These are phyloP conservation scores for Drosophila helvetica DNA, from an alignment of 2,888 invertebrate species.

Conservation along the genomic window DNA sequence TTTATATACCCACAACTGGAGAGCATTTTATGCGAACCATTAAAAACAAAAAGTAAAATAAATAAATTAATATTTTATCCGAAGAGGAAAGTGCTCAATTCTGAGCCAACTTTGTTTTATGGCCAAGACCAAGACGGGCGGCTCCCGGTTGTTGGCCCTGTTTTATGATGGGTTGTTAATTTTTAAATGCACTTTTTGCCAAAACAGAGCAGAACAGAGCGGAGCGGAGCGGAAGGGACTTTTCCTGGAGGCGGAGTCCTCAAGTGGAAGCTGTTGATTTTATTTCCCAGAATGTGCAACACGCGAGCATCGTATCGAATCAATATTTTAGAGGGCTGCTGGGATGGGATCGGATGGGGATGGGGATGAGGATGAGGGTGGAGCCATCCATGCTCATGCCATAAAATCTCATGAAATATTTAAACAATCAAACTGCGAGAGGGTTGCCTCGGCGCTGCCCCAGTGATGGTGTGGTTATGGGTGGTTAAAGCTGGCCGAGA, in stretches of 20 bases:
- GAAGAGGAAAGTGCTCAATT: slow-evolving; percentile 29
- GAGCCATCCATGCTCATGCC: slow-evolving; percentile 42
- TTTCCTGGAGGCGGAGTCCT: slow-evolving; percentile 27
- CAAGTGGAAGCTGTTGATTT: slow-evolving; percentile 55
- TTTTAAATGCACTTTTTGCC: slow-evolving; percentile 58
- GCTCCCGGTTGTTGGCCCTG: slow-evolving; percentile 28
- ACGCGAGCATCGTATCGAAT: slow-evolving; percentile 27
- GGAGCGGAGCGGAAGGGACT: slow-evolving; percentile 2
- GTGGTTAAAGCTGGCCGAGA: slow-evolving; percentile 21
- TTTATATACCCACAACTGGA: slow-evolving; percentile 51
- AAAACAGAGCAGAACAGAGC: not conserved
- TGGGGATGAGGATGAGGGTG: slow-evolving; percentile 25
- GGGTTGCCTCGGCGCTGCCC: not conserved
- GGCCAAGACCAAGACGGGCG: slow-evolving; percentile 20
- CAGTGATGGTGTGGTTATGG: slow-evolving; percentile 62
- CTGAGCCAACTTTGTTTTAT: slow-evolving; percentile 61
- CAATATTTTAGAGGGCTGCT: slow-evolving; percentile 20
- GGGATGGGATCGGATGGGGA: not conserved
- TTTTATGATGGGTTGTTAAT: slow-evolving; percentile 51
- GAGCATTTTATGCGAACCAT: slow-evolving; percentile 57
- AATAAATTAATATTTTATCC: slow-evolving; percentile 73
- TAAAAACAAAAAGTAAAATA: slow-evolving; percentile 44
- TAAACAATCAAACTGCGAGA: slow-evolving; percentile 66
- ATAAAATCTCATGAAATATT: slow-evolving; percentile 71
- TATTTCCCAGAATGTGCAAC: slow-evolving; percentile 27